These are phyloP conservation scores for Anomalospiza imberbis DNA, from an alignment of 2,797 vertebrate species.

Conservation along the genomic window DNA sequence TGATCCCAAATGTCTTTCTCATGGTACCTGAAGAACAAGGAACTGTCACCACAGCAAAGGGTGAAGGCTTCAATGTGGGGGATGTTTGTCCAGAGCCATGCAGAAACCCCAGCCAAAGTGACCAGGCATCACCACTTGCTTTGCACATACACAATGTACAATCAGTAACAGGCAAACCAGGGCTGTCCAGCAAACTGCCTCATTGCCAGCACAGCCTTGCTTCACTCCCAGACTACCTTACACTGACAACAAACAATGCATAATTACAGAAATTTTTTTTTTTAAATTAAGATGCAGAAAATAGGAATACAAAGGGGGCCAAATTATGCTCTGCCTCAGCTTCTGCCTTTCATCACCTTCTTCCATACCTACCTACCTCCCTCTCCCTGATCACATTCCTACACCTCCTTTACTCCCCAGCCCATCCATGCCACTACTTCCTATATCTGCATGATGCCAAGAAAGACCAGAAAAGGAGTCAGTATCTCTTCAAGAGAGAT, in stretches of 20 bases:
- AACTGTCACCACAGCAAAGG: not conserved
- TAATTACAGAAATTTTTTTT: not conserved
- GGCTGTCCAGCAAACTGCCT: not conserved
- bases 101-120: not conserved
- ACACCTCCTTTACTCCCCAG: not conserved
- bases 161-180: not conserved
- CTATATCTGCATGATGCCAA: not conserved
- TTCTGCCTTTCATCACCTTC: not conserved
- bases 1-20: not conserved
- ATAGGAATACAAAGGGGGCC: not conserved
- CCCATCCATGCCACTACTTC: not conserved
- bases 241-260: not conserved
- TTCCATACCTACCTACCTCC: accelerated
- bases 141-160: not conserved
- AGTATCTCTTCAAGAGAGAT: not conserved
- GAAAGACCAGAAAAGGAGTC: not conserved
- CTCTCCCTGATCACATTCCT: not conserved
- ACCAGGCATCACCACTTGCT: not conserved
- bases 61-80: not conserved
- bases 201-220: not conserved
- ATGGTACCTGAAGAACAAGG: accelerated
- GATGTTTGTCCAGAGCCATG: not conserved
- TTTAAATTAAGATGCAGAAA: not conserved
- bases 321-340: not conserved
- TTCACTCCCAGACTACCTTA: not conserved